Percentiles rank a stretch among this genome's conserved stretches.
These are phyloP conservation scores for Platycheirus rosarum DNA, from an alignment of 2,888 invertebrate species.

Conservation along the genomic window DNA sequence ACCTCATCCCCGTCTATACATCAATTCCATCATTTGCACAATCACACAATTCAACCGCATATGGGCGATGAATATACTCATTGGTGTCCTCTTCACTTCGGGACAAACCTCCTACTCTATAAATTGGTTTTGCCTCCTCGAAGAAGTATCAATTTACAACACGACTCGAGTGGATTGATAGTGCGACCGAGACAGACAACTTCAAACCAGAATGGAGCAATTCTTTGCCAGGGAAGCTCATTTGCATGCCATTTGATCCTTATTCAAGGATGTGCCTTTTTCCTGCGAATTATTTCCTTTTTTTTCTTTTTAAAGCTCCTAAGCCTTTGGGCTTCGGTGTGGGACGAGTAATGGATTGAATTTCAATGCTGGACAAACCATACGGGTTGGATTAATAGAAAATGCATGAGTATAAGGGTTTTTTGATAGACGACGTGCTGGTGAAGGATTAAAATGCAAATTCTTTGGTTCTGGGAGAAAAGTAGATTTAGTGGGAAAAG, in stretches of 20 bases:
- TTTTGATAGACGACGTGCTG: conserved; percentile 41
- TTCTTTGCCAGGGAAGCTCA: conserved; percentile 53
- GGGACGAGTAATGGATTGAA: conserved; percentile 67
- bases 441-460: conserved; percentile 71
- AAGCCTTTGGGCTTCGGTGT: neutral
- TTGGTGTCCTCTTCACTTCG: conserved; percentile 34
- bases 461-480: conserved; percentile 26
- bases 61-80: conserved; percentile 44
- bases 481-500: conserved; percentile 37
- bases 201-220: conserved; percentile 51
- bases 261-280: conserved; percentile 51
- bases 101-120: conserved; percentile 1
- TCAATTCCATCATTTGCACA: conserved; percentile 60
- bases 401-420: conserved; percentile 38
- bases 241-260: conserved; percentile 72
- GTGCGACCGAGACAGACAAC: conserved; percentile 40
- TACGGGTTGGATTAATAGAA: conserved; percentile 43
- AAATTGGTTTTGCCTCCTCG: neutral
- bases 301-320: too few species aligned
- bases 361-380: conserved; percentile 63
- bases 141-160: conserved; percentile 63
- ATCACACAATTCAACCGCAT: conserved; percentile 51
- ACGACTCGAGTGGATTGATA: conserved; percentile 35
- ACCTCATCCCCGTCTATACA: conserved; percentile 33
- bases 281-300: conserved; percentile 19